A percentile compares a stretch with the other conserved stretches of the same genome.
phyloP scores from a whole-genome alignment of 2,797 vertebrate species.

The Gymnoscopelus microlampas region DNA sequence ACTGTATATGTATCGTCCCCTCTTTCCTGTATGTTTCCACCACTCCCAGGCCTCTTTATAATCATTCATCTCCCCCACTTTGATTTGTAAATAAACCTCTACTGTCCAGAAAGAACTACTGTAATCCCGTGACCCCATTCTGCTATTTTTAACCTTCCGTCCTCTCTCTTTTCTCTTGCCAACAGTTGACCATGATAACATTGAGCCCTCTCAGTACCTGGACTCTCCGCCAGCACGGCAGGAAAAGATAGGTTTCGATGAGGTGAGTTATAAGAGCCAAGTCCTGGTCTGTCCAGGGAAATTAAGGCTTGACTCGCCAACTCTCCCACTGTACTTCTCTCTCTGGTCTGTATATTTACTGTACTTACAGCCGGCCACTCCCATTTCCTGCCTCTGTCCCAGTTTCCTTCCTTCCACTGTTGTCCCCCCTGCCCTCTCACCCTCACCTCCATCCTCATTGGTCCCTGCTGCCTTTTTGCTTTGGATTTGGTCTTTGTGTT shows the following conservation, averaged over 20 bases:
- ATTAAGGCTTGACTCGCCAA: neutral
- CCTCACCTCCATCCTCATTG: neutral
- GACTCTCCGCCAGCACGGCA: constrained; percentile 76
- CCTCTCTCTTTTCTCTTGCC: constrained; percentile 14
- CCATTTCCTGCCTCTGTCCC: constrained; percentile 25
- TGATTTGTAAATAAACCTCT: constrained; percentile 32
- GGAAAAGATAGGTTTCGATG: constrained; percentile 92
- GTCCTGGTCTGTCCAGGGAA: constrained; percentile 12
- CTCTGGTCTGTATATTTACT: constrained; percentile 17
- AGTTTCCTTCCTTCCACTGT: neutral
- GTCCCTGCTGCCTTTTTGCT: neutral
- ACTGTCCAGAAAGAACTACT: constrained; percentile 28
- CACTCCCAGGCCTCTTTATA: neutral
- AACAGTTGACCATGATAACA: constrained; percentile 88
- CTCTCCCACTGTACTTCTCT: neutral
- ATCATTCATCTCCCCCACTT: neutral
- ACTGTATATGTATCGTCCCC: neutral
- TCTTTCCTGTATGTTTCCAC: neutral
- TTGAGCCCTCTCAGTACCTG: constrained; percentile 87
- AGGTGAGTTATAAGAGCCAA: constrained; percentile 78
- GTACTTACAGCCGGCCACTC: constrained; percentile 5
- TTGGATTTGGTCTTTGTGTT: no score
- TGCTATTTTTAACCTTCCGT: constrained; percentile 20
- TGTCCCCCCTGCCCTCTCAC: neutral
- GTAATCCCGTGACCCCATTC: constrained; percentile 22